These are phyloP conservation scores for Drosophila takahashii DNA, from an alignment of 1,140 invertebrate genomes.

Conservation along the genomic window DNA sequence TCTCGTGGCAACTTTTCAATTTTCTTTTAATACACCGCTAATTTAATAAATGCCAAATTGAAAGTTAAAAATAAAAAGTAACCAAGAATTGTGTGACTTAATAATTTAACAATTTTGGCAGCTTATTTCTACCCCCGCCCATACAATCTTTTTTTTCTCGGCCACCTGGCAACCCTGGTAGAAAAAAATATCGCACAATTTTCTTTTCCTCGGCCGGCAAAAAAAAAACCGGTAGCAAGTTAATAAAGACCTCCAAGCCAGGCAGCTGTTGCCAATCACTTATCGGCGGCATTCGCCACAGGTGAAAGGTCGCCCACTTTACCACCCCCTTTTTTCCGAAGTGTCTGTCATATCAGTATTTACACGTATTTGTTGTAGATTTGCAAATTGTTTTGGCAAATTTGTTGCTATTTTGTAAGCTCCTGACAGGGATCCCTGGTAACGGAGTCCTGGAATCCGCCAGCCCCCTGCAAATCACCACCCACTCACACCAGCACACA, in stretches of 20 bases:
- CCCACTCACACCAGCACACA: slow-evolving; percentile 9
- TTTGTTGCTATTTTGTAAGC: slow-evolving; percentile 71
- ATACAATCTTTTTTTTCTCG: neutral
- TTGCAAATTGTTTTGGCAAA: slow-evolving; percentile 83
- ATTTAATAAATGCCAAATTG: neutral
- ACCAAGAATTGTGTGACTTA: neutral
- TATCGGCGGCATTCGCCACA: slow-evolving; percentile 49
- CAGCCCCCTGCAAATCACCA: slow-evolving; percentile 3
- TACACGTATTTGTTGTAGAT: slow-evolving; percentile 79
- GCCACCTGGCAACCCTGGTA: slow-evolving; percentile 8
- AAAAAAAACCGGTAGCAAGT: slow-evolving; percentile 38
- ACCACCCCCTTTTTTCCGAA: slow-evolving; percentile 3
- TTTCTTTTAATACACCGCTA: too few species aligned
- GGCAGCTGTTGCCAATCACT: slow-evolving; percentile 59
- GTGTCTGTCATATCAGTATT: slow-evolving; percentile 81
- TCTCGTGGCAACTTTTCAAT: too few species aligned
- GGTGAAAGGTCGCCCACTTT: slow-evolving; percentile 32
- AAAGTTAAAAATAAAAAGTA: neutral
- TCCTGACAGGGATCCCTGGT: slow-evolving; percentile 44
- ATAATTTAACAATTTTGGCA: neutral
- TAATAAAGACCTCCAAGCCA: slow-evolving; percentile 58
- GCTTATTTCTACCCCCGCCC: neutral
- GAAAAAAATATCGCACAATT: slow-evolving; percentile 13
- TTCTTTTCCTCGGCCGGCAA: slow-evolving; percentile 1
- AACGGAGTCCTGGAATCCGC: slow-evolving; percentile 18